These are phyloP conservation scores for Popillia japonica DNA, from an alignment of 1,140 invertebrate genomes.

Conservation along the genomic window DNA sequence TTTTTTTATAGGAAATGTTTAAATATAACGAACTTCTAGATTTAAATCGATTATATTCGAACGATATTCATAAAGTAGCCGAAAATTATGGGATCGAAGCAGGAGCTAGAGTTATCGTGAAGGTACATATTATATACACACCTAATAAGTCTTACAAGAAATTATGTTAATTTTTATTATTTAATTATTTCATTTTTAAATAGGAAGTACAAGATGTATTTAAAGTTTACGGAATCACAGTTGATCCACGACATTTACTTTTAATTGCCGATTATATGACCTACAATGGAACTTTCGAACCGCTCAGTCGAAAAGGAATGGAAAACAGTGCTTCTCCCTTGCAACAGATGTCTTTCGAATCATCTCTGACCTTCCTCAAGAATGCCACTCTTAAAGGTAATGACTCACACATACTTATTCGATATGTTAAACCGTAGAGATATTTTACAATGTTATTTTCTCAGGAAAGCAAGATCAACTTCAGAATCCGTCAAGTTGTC, in stretches of 20 bases:
- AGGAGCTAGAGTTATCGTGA: slow-evolving; percentile 85
- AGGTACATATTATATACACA: neutral
- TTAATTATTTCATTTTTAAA: slow-evolving; percentile 37
- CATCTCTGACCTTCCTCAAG: slow-evolving; percentile 86
- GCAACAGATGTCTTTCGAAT: slow-evolving; percentile 99
- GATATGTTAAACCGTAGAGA: too few relatives aligned
- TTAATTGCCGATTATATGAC: slow-evolving; percentile 99
- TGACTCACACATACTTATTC: too few relatives aligned
- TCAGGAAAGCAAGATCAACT: slow-evolving; percentile 77
- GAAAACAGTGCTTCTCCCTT: slow-evolving; percentile 87
- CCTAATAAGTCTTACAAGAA: neutral
- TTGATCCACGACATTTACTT: slow-evolving; percentile 92
- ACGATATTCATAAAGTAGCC: slow-evolving; percentile 93
- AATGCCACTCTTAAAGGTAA: slow-evolving; percentile 77
- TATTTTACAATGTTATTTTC: slow-evolving; percentile 49
- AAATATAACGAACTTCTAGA: slow-evolving; percentile 84
- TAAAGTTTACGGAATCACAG: slow-evolving; percentile 93
- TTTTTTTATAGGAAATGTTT: slow-evolving; percentile 76
- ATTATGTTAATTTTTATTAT: too few relatives aligned
- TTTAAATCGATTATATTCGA: slow-evolving; percentile 87
- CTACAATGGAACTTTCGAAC: slow-evolving; percentile 86
- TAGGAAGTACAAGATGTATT: slow-evolving; percentile 91
- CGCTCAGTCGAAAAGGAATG: slow-evolving; percentile 92
- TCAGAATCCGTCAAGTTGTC: slow-evolving; percentile 84
- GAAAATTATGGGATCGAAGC: slow-evolving; percentile 96